A percentile compares a stretch with the other conserved stretches of the same genome.
These are phyloP conservation scores for Semaprochilodus insignis DNA, from an alignment of 2,797 vertebrate genomes.

Conservation along the genomic window DNA sequence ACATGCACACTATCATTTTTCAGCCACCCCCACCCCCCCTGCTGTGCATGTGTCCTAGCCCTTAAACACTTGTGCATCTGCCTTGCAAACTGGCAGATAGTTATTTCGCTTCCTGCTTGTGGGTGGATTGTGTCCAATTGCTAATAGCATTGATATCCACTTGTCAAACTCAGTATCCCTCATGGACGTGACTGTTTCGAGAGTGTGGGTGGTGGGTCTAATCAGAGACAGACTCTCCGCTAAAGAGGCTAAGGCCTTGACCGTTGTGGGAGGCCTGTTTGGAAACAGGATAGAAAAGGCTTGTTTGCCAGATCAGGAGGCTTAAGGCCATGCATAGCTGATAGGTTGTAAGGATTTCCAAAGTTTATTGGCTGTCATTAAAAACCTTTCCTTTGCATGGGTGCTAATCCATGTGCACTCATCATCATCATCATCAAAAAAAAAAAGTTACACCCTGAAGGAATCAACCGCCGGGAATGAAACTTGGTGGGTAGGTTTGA, in stretches of 20 bases:
- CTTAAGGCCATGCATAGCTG: neutral
- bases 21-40: neutral
- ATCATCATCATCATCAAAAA: no score
- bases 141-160: slow-evolving; percentile 17
- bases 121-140: slow-evolving; percentile 5
- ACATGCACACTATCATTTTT: slow-evolving; percentile 7
- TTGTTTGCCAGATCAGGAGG: neutral
- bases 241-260: slow-evolving; percentile 12
- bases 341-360: slow-evolving; percentile 17
- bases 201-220: slow-evolving; percentile 14
- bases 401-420: slow-evolving; percentile 10
- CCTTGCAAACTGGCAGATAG: neutral
- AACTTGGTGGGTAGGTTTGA: no score
- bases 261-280: neutral
- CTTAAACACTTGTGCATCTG: slow-evolving; percentile 33
- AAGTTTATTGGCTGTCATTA: slow-evolving; percentile 17
- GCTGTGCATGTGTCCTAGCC: slow-evolving; percentile 11
- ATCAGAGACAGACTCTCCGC: slow-evolving; percentile 3
- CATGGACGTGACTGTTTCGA: neutral
- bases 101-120: slow-evolving; percentile 6
- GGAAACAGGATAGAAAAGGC: slow-evolving; percentile 1
- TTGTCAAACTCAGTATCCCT: slow-evolving; percentile 20
- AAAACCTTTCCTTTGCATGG: slow-evolving; percentile 4
- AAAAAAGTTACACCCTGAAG: no score
- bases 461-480: no score